Base-by-base conservation (phyloP, 2,113 vertebrate genomes). In the Galeopterus variegatus region DNA sequence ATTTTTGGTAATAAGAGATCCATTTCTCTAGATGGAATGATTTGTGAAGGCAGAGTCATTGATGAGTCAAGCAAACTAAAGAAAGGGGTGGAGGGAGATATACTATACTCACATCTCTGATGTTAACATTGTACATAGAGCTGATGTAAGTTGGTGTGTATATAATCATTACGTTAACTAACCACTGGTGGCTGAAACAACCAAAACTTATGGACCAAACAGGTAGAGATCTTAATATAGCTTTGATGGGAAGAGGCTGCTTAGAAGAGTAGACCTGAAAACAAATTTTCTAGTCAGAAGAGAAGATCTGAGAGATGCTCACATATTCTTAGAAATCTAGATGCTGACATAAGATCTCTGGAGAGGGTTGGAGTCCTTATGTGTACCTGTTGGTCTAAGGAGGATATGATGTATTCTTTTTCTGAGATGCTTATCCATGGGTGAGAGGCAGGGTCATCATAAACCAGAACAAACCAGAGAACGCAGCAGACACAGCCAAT, bases 61-160 rank as follows among this genome's bases (percentile, higher is more conserved):
- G 5, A 3, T n/a, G n/a, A 56, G 60, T 45, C 62, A 33, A 17
- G 64, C 33, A 24, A 58, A 72, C 5, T 36, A 31, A 36, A 70
- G 62, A 56, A 48, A 72, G 24, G 48, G 54, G 36, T 18, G 1
- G 14, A 41, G 12, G 45, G 33, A 79, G 81, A 81, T 86, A 81
- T 79, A 91, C 97, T 86, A 81, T 79, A 91, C 97, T 98, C 83
- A 99, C 99, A 88, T 99, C 98, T 95, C 98, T 97, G 90, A 99
- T 98, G 98, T 99, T 98, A 86, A 99, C 98, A 90, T 99, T 98
- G 97, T 99, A 98, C 86, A 99, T 85, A 6, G 92, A 97, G 95
- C 98, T 95, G 98, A 99, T 99, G 97, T 99, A 99, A 3, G 96
- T 99, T 77, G 99, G 99, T 93, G 98, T 98, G 21, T 99, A 99